A percentile compares a stretch with the other conserved stretches of the same genome.
These are phyloP conservation scores for Rhagoletis zephyria DNA, from an alignment of 1,140 invertebrate species.

Conservation along the genomic window DNA sequence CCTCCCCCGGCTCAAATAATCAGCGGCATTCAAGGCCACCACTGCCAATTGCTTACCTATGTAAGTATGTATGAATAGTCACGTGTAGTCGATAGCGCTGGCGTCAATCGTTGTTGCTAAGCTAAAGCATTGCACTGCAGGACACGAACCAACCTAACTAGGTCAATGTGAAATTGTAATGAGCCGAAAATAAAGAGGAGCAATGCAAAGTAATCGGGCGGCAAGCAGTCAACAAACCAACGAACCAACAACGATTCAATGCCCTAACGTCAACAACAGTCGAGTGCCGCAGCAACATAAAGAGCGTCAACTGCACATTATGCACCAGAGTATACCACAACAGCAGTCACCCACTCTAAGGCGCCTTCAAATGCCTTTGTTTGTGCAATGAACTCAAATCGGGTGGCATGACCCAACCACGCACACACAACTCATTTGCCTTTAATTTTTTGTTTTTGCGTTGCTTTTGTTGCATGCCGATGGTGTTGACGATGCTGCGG, in stretches of 20 bases:
- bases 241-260: conserved; percentile 15
- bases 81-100: not conserved
- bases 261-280: not conserved
- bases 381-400: conserved; percentile 39
- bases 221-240: not conserved
- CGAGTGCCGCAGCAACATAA: not conserved
- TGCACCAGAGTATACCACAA: not conserved
- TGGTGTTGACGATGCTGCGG: conserved; percentile 20
- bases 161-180: conserved; percentile 37
- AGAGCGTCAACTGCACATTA: not conserved
- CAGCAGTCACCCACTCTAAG: not conserved
- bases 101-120: not conserved
- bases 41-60: too few species aligned
- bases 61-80: not conserved
- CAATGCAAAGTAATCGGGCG: conserved; percentile 11
- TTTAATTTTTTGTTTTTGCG: too few species aligned
- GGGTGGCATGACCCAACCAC: not conserved
- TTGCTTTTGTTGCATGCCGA: not conserved
- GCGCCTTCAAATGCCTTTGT: not conserved
- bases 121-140: not conserved
- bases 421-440: not conserved
- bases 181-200: conserved; percentile 37
- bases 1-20: not conserved
- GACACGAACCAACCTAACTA: not conserved
- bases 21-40: not conserved